Conservation (phyloP, 1,140 invertebrate species). For the Drosophila kepulauana region DNA sequence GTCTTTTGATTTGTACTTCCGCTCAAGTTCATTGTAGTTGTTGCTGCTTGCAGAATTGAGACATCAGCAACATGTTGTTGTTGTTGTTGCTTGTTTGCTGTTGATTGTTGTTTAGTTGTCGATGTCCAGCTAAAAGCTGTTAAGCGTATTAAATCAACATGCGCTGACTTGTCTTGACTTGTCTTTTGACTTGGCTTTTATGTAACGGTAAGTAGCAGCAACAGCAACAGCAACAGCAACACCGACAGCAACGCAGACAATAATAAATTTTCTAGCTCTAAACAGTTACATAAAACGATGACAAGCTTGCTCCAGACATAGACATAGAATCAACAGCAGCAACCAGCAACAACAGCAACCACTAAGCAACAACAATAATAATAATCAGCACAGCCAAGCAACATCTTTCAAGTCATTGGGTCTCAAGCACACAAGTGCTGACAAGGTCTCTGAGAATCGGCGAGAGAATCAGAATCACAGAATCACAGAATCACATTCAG, state of each 20-base stretch:
- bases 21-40: constrained; percentile 47
- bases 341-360: constrained; percentile 38
- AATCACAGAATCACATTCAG: no score
- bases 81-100: constrained; percentile 26
- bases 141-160: constrained; percentile 83
- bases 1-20: constrained; percentile 80
- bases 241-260: constrained; percentile 41
- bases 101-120: constrained; percentile 39
- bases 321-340: constrained; percentile 23
- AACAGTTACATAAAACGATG: constrained; percentile 76
- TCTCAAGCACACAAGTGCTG: constrained; percentile 10
- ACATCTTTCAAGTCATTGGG: constrained; percentile 58
- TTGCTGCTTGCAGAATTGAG: constrained; percentile 55
- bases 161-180: constrained; percentile 47
- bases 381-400: constrained; percentile 41
- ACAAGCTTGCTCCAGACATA: constrained; percentile 16
- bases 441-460: constrained; percentile 26
- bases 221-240: constrained; percentile 26
- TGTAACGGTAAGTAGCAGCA: constrained; percentile 71
- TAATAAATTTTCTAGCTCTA: constrained; percentile 76
- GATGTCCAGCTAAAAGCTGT: constrained; percentile 70
- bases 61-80: constrained; percentile 52
- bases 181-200: constrained; percentile 63
- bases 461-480: not conserved
- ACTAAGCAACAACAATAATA: constrained; percentile 36